Conservation (phyloP, 2,888 invertebrate species). For the Trichogramma evanescens region DNA sequence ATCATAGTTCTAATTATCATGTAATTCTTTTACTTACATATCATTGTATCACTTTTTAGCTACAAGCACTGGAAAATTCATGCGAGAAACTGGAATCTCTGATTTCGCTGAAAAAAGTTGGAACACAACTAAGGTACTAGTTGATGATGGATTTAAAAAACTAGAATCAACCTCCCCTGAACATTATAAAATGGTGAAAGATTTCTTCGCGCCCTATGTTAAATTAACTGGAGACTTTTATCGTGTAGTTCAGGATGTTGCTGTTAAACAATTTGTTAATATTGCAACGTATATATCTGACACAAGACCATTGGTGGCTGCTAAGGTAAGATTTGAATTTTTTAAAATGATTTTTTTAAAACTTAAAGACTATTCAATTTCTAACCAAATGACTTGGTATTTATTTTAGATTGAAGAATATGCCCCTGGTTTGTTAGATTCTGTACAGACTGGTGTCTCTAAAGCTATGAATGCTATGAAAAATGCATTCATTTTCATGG, state of each 20-base stretch:
- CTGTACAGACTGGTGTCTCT: conserved; percentile 52
- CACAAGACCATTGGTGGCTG: conserved; percentile 51
- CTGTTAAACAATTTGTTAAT: conserved; percentile 49
- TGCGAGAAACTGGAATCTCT: conserved; percentile 60
- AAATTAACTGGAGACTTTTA: conserved; percentile 56
- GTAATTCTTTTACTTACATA: not conserved
- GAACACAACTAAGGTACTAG: conserved; percentile 55
- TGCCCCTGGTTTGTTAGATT: conserved; percentile 63
- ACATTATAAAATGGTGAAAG: conserved; percentile 55
- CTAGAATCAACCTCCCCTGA: conserved; percentile 63
- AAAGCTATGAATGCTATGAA: conserved; percentile 34
- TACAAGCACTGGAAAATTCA: conserved; percentile 58
- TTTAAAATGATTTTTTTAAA: conserved; percentile 4
- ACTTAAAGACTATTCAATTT: not conserved
- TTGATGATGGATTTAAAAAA: conserved; percentile 60
- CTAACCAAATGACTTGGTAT: not conserved
- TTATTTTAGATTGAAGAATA: conserved; percentile 59
- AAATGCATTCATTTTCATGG: conserved; percentile 31
- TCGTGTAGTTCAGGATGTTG: conserved; percentile 52
- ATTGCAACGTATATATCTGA: conserved; percentile 50
- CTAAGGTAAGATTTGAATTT: conserved; percentile 48
- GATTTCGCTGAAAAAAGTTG: conserved; percentile 60
- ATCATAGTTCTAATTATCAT: not conserved
- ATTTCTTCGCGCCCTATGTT: conserved; percentile 57
- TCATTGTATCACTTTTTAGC: conserved; percentile 44